Evolutionary conservation across 2,888 invertebrate species (phyloP).

Genomic region (Apamea monoglypha): DNA sequence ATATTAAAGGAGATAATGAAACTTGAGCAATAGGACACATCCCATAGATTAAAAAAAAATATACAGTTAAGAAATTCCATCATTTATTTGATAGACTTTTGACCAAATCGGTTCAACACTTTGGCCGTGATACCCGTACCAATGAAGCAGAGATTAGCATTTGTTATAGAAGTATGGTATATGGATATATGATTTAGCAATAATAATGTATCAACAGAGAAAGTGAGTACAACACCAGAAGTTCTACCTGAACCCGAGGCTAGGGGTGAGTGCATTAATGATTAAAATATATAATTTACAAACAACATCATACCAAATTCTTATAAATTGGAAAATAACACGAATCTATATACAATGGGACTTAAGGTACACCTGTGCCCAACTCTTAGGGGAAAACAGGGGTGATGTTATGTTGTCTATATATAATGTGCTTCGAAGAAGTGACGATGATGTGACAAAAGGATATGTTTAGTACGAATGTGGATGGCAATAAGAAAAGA

Average conservation of each 20-base stretch:
- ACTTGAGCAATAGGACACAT: background rate
- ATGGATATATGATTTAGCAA: background rate
- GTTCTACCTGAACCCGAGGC: background rate
- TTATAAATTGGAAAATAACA: background rate
- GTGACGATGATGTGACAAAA: background rate
- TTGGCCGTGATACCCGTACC: background rate
- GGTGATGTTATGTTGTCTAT: background rate
- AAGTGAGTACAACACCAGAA: background rate
- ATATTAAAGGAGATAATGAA: background rate
- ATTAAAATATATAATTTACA: background rate
- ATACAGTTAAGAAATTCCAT: background rate
- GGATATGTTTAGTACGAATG: background rate
- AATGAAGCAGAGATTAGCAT: background rate
- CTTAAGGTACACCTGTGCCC: background rate
- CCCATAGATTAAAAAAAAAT: background rate
- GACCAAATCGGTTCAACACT: background rate
- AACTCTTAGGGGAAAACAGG: background rate
- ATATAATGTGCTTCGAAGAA: background rate
- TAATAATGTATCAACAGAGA: slow-evolving; percentile 25
- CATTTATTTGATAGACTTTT: background rate
- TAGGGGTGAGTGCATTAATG: slow-evolving; percentile 30
- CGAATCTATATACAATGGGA: background rate
- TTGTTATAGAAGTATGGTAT: background rate
- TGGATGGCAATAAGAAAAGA: background rate
- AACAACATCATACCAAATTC: background rate